phyloP scores from a whole-genome alignment of 2,888 invertebrate genomes.

The Drosophila mimetica region DNA sequence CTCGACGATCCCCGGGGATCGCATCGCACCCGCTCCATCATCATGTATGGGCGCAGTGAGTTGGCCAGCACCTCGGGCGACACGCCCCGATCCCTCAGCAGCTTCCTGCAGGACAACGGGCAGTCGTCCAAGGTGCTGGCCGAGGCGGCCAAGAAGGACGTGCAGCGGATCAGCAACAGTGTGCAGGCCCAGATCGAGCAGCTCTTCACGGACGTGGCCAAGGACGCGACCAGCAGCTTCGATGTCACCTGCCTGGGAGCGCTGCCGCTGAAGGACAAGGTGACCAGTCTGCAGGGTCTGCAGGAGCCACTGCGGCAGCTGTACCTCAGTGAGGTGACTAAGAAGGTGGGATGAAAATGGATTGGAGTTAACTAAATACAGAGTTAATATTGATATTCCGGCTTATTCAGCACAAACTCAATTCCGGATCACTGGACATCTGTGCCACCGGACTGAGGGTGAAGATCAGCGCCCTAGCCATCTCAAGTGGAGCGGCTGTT shows the following conservation, averaged over 20 bases:
- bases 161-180: conserved; percentile 87
- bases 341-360: conserved; percentile 72
- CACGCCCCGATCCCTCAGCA: conserved; percentile 78
- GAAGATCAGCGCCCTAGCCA: conserved; percentile 83
- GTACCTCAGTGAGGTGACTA: conserved; percentile 85
- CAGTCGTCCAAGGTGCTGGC: conserved; percentile 71
- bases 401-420: conserved; percentile 70
- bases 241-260: conserved; percentile 93
- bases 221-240: conserved; percentile 87
- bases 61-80: conserved; percentile 81
- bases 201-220: conserved; percentile 91
- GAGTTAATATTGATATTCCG: background rate
- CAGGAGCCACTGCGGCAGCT: conserved; percentile 92
- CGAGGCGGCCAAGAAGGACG: conserved; percentile 81
- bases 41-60: conserved; percentile 84
- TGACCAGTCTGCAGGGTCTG: conserved; percentile 92
- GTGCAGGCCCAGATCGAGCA: conserved; percentile 94
- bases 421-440: conserved; percentile 82
- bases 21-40: conserved; percentile 84
- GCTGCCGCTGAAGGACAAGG: conserved; percentile 90
- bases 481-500: conserved; percentile 53
- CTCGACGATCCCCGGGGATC: conserved; percentile 84
- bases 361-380: background rate
- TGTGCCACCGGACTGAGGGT: conserved; percentile 88
- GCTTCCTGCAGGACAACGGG: conserved; percentile 77